These are phyloP conservation scores for Epinotia bilunana DNA, from an alignment of 2,888 invertebrate genomes.

Conservation along the genomic window DNA sequence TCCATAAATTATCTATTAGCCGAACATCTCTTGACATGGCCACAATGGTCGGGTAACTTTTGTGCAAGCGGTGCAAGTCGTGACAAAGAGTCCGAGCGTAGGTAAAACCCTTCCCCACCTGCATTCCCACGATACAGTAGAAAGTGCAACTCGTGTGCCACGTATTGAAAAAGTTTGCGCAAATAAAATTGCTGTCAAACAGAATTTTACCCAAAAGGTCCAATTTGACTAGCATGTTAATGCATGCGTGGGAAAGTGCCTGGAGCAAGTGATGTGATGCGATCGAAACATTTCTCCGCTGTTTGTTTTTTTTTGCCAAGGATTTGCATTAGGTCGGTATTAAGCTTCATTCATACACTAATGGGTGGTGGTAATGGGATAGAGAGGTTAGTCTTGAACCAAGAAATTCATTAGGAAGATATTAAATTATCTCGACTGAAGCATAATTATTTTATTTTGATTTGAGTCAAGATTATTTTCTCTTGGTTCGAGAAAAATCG, in stretches of 20 bases:
- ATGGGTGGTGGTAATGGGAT: too few relatives aligned
- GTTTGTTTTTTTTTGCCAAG: constrained; percentile 13
- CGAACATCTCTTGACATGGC: constrained; percentile 78
- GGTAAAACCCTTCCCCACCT: constrained; percentile 82
- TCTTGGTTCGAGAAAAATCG: too few relatives aligned
- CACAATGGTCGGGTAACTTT: constrained; percentile 79
- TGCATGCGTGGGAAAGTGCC: constrained; percentile 55
- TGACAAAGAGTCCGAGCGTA: constrained; percentile 65
- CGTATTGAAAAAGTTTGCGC: constrained; percentile 73
- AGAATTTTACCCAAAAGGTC: constrained; percentile 74
- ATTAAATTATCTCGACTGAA: too few relatives aligned
- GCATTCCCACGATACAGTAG: constrained; percentile 81
- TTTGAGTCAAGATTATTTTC: too few relatives aligned
- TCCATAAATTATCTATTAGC: constrained; percentile 83
- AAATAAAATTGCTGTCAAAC: constrained; percentile 77
- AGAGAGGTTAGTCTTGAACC: too few relatives aligned
- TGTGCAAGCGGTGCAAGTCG: constrained; percentile 75
- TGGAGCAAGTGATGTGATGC: background rate
- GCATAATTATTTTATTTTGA: too few relatives aligned
- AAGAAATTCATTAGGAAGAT: too few relatives aligned
- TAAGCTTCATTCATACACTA: background rate
- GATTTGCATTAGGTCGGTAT: background rate
- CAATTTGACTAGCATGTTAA: constrained; percentile 63
- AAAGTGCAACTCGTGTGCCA: constrained; percentile 71
- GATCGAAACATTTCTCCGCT: constrained; percentile 15